These are phyloP conservation scores for Thyatira batis DNA, from an alignment of 2,888 invertebrate genomes.

Conservation along the genomic window DNA sequence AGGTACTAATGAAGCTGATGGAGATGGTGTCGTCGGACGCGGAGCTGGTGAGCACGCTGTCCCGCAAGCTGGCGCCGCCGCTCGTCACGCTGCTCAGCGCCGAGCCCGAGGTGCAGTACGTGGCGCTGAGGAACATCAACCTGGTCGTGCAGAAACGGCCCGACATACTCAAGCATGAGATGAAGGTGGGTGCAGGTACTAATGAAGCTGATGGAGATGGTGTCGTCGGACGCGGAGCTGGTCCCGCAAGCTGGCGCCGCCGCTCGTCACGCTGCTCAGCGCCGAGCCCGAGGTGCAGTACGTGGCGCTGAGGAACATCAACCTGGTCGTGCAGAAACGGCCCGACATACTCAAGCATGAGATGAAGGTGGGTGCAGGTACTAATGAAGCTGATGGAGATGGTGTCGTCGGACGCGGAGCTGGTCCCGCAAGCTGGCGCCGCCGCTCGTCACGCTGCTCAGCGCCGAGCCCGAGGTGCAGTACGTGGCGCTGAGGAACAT, in stretches of 20 bases:
- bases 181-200: no score
- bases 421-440: no score
- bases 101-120: slow-evolving; percentile 99
- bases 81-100: slow-evolving; percentile 98
- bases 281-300: slow-evolving; percentile 99
- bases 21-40: no score
- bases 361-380: no score
- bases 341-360: slow-evolving; percentile 99
- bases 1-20: background rate
- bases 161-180: slow-evolving; percentile 99
- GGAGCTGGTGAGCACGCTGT: no score
- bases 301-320: slow-evolving; percentile 98
- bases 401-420: no score
- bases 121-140: slow-evolving; percentile 98
- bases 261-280: slow-evolving; percentile 97
- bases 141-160: slow-evolving; percentile 99
- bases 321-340: slow-evolving; percentile 99
- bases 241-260: no score
- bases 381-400: background rate
- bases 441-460: slow-evolving; percentile 98
- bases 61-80: no score
- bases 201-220: background rate
- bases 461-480: slow-evolving; percentile 99
- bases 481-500: slow-evolving; percentile 99
- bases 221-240: no score